These are phyloP conservation scores for Dorcus hopei DNA, from an alignment of 2,888 invertebrate genomes.

Conservation along the genomic window DNA sequence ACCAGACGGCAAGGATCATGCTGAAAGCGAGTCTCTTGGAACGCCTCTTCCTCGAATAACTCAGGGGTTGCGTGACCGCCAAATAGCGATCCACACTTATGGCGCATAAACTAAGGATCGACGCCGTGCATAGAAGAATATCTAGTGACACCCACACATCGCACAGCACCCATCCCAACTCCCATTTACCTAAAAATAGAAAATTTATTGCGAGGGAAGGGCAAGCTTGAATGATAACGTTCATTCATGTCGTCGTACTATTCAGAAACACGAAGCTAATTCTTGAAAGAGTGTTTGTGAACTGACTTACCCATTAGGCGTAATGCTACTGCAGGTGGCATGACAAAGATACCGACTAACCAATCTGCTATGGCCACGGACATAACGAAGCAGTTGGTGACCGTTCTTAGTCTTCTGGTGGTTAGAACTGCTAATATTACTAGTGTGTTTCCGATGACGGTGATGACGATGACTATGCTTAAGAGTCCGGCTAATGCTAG, in stretches of 20 bases:
- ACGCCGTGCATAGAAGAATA: conserved; percentile 90
- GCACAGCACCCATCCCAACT: conserved; percentile 83
- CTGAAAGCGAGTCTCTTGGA: conserved; percentile 79
- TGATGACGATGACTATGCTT: conserved; percentile 67
- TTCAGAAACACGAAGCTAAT: not conserved
- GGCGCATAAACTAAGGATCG: conserved; percentile 88
- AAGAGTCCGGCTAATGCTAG: conserved; percentile 60
- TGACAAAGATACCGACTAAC: conserved; percentile 88
- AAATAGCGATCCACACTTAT: conserved; percentile 89
- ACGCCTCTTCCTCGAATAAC: conserved; percentile 84
- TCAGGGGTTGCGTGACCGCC: conserved; percentile 89
- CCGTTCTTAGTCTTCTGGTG: conserved; percentile 81
- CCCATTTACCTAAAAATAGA: conserved; percentile 70
- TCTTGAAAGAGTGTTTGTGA: no score
- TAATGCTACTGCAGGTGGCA: conserved; percentile 92
- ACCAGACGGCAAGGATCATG: conserved; percentile 90
- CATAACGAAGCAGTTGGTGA: conserved; percentile 94
- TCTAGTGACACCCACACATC: conserved; percentile 92
- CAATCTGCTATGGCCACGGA: conserved; percentile 92
- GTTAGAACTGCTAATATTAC: conserved; percentile 88
- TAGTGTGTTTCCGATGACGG: conserved; percentile 82
- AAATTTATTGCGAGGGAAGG: not conserved
- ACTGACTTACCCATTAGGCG: conserved; percentile 72
- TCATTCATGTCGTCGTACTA: not conserved
- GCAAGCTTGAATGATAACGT: not conserved